Evolutionary conservation across 2,113 vertebrate genomes (phyloP).

Genomic region (Anolis carolinensis): DNA sequence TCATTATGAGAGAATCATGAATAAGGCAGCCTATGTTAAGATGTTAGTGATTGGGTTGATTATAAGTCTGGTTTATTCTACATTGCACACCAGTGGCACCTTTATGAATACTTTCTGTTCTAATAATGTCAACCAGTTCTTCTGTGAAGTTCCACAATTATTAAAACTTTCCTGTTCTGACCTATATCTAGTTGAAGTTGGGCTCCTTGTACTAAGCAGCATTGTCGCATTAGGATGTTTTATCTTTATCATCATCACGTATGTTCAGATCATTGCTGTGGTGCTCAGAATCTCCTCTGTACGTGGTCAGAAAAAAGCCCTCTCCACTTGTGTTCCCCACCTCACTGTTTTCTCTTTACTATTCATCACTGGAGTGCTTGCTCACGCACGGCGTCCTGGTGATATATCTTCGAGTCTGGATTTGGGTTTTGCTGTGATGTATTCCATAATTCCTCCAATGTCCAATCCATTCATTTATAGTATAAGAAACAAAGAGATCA

Average conservation of each 20-base stretch:
- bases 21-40: too few relatives aligned
- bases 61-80: background rate
- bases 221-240: background rate
- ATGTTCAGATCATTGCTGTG: background rate
- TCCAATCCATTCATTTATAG: background rate
- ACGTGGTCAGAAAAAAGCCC: conserved; percentile 1
- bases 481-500: background rate
- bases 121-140: too few relatives aligned
- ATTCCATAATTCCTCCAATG: background rate
- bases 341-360: background rate
- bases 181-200: background rate
- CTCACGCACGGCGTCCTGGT: background rate
- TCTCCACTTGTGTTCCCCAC: conserved; percentile 5
- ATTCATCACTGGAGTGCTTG: background rate
- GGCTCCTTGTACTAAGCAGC: background rate
- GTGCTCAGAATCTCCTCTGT: background rate
- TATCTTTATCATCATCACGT: background rate
- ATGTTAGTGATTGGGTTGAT: background rate
- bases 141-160: too few relatives aligned
- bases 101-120: background rate
- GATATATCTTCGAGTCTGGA: background rate
- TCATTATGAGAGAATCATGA: background rate
- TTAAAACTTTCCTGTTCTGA: background rate
- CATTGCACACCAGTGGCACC: background rate
- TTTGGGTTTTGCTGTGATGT: background rate